These are phyloP conservation scores for Neocloeon triangulifer DNA, from an alignment of 1,140 invertebrate genomes.

Conservation along the genomic window DNA sequence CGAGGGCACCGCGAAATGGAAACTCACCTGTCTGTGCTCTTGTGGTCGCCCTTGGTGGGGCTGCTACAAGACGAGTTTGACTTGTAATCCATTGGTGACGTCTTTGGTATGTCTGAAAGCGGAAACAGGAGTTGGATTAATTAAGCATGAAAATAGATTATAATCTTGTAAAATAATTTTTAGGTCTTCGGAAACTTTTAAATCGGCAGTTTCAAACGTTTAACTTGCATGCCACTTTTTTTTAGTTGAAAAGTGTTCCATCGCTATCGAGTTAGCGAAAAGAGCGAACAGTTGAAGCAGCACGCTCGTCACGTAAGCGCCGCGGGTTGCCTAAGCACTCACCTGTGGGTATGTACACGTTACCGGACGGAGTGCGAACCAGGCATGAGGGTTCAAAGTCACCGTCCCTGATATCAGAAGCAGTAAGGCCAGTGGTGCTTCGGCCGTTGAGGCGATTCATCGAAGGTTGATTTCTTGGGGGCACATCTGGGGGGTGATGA, in stretches of 20 bases:
- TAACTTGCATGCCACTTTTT: no score
- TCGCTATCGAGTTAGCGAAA: no score
- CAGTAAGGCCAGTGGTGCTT: constrained; percentile 28
- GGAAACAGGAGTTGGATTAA: no score
- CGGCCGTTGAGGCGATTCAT: constrained; percentile 71
- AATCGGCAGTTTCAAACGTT: no score
- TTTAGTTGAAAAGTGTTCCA: no score
- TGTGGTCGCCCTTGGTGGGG: constrained; percentile 42
- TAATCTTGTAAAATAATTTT: no score
- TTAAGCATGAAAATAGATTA: no score
- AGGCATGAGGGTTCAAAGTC: constrained; percentile 81
- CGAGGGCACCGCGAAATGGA: no score
- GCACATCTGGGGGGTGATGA: constrained; percentile 51
- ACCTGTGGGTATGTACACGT: constrained; percentile 80
- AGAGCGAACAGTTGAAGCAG: no score
- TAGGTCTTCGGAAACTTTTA: no score
- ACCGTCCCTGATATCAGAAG: constrained; percentile 21
- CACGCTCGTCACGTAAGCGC: no score
- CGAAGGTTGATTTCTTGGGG: constrained; percentile 55
- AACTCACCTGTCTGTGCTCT: constrained; percentile 42
- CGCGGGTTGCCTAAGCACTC: no score
- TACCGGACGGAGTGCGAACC: constrained; percentile 70
- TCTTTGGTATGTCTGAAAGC: constrained; percentile 62
- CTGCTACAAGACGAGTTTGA: constrained; percentile 60
- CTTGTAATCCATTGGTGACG: constrained; percentile 69